phyloP scores from a whole-genome alignment of 2,888 invertebrate species.

The Drosophila maculinotata region DNA sequence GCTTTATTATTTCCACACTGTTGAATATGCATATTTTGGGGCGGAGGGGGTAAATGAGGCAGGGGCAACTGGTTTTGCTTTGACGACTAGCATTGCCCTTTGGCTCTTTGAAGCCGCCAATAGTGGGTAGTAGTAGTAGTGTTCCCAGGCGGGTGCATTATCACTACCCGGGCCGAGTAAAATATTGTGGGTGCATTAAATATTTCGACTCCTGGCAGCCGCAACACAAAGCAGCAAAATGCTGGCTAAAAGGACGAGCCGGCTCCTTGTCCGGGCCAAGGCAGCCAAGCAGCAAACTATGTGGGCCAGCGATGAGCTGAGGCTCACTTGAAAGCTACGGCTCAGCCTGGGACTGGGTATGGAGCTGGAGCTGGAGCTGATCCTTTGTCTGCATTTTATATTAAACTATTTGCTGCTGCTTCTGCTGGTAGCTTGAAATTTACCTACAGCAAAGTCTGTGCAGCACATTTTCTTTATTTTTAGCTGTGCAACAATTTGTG shows the following conservation, averaged over 20 bases:
- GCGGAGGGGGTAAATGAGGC: neutral
- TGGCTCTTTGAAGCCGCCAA: conserved; percentile 26
- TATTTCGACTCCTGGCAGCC: conserved; percentile 51
- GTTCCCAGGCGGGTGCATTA: conserved; percentile 62
- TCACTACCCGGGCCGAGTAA: conserved; percentile 54
- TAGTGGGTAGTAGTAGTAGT: conserved; percentile 21
- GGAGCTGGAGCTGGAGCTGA: conserved; percentile 16
- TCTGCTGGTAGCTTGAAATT: conserved; percentile 35
- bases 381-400: conserved; percentile 71
- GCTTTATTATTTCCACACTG: conserved; percentile 80
- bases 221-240: conserved; percentile 43
- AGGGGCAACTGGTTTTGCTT: conserved; percentile 61
- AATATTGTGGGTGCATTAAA: conserved; percentile 75
- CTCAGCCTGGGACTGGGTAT: conserved; percentile 10
- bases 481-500: conserved; percentile 54
- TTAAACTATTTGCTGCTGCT: conserved; percentile 68
- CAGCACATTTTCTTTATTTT: conserved; percentile 21
- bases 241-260: conserved; percentile 25
- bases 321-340: conserved; percentile 1
- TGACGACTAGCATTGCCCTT: conserved; percentile 56
- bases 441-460: conserved; percentile 32
- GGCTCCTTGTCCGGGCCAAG: conserved; percentile 14
- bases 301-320: conserved; percentile 35
- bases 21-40: conserved; percentile 71
- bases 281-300: conserved; percentile 45